Conservation (phyloP, 1,140 invertebrate species). For the Leptopilina boulardi region DNA sequence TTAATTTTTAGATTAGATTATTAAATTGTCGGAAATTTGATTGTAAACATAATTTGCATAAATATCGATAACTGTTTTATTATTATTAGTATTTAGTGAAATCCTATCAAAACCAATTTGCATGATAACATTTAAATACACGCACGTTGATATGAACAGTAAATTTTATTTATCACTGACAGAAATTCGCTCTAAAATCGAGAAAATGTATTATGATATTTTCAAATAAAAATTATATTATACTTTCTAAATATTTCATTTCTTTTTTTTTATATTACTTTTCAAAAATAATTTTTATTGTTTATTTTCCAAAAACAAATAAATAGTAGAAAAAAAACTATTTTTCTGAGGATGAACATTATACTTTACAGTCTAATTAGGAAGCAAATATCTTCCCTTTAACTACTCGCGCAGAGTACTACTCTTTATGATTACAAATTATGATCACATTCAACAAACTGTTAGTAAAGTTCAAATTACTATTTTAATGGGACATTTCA, state of each 20-base stretch:
- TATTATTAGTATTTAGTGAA: background rate
- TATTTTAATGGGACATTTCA: background rate
- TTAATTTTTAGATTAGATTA: background rate
- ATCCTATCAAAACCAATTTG: constrained; percentile 4
- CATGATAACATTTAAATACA: background rate
- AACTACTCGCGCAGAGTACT: background rate
- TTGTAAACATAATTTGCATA: background rate
- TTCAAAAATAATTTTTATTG: too few relatives aligned
- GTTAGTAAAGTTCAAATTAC: background rate
- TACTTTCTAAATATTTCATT: background rate
- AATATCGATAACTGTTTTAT: background rate
- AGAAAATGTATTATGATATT: background rate
- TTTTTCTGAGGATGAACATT: background rate
- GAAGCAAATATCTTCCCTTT: background rate
- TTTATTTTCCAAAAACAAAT: too few relatives aligned
- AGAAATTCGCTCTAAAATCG: background rate
- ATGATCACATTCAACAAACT: background rate
- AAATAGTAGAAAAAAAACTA: background rate
- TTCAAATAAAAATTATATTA: background rate
- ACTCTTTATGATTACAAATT: constrained; percentile 14
- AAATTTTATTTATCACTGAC: constrained; percentile 3
- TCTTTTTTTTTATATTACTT: too few relatives aligned
- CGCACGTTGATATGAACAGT: background rate
- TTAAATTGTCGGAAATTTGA: background rate
- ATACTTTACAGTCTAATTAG: background rate